These are phyloP conservation scores for Eupithecia tripunctaria DNA, from an alignment of 2,888 invertebrate genomes.

Conservation along the genomic window DNA sequence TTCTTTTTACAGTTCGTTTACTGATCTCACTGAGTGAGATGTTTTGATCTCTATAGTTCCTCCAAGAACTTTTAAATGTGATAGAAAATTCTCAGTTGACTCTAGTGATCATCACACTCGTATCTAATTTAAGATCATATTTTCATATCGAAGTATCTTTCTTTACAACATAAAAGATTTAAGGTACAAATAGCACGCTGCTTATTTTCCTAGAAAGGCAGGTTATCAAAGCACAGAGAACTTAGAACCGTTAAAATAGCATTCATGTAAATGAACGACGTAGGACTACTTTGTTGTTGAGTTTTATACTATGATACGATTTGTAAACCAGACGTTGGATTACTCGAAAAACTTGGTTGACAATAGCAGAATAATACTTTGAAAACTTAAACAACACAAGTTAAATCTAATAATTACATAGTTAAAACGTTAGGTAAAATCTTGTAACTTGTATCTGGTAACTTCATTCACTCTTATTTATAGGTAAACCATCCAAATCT, in stretches of 20 bases:
- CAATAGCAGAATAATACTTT: background rate
- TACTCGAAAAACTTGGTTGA: background rate
- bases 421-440: background rate
- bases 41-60: too few relatives aligned
- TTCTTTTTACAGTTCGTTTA: too few relatives aligned
- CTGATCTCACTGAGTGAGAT: too few relatives aligned
- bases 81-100: background rate
- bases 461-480: conserved; percentile 65
- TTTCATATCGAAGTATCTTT: background rate
- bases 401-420: background rate
- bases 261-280: background rate
- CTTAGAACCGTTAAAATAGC: background rate
- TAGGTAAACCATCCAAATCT: conserved; percentile 88
- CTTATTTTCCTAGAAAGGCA: background rate
- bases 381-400: background rate
- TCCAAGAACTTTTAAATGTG: too few relatives aligned
- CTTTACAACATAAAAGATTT: background rate
- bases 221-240: background rate
- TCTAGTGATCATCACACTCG: background rate
- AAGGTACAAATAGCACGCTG: conserved; percentile 17
- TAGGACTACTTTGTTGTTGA: background rate
- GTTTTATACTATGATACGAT: background rate
- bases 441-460: background rate
- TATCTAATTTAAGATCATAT: background rate
- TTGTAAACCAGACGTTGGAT: background rate